phyloP scores from a whole-genome alignment of 2,113 vertebrate species.

The Philantomba maxwellii region DNA sequence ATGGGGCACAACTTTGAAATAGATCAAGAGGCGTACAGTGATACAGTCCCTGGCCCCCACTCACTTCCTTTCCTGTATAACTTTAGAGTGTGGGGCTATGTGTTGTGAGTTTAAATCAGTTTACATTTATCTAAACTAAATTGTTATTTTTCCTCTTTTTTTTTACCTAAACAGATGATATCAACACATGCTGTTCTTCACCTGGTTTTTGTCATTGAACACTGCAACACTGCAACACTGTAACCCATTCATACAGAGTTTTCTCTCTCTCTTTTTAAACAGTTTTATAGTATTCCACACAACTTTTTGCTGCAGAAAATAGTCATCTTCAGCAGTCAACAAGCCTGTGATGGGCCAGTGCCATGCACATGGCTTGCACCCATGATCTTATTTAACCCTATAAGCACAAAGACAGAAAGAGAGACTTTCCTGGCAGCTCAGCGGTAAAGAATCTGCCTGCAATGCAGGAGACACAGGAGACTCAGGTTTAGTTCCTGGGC shows the following conservation, averaged over 20 bases:
- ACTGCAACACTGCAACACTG: accelerated
- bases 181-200: neutral
- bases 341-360: neutral
- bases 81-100: neutral
- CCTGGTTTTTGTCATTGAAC: neutral
- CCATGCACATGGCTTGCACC: neutral
- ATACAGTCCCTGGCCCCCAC: neutral
- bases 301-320: neutral
- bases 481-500: neutral
- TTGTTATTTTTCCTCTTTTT: neutral
- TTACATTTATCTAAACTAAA: neutral
- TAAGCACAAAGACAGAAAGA: neutral
- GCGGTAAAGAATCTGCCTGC: neutral
- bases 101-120: neutral
- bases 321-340: neutral
- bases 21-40: neutral
- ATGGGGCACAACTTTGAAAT: neutral
- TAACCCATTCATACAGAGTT: accelerated
- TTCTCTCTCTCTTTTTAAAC: neutral
- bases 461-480: neutral
- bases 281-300: neutral
- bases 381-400: neutral
- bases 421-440: neutral
- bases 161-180: neutral
- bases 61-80: neutral